Conservation (phyloP, 1,140 invertebrate genomes). For the Ridgeia piscesae region DNA sequence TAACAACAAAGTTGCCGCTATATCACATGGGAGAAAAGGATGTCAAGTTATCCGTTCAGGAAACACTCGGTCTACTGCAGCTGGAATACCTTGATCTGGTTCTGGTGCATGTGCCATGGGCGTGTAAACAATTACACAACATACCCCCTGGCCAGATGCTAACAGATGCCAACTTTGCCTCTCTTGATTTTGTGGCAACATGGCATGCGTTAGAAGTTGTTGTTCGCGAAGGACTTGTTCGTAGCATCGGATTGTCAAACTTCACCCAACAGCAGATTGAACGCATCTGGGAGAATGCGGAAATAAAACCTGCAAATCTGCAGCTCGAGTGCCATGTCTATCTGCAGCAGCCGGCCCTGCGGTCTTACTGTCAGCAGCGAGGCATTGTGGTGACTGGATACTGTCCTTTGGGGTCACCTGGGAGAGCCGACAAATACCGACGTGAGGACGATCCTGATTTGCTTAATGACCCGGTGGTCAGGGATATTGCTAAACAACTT, state of each 20-base stretch:
- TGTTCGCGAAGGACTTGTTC: conserved; percentile 68
- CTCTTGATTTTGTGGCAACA: conserved; percentile 38
- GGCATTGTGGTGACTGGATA: conserved; percentile 76
- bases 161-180: conserved; percentile 36
- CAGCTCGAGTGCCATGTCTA: conserved; percentile 86
- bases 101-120: conserved; percentile 48
- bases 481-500: conserved; percentile 70
- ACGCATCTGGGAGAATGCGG: conserved; percentile 66
- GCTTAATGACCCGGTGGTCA: conserved; percentile 69
- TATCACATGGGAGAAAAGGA: conserved; percentile 32
- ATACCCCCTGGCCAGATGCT: conserved; percentile 28
- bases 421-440: conserved; percentile 44
- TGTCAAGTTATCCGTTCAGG: conserved; percentile 32
- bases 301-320: conserved; percentile 74
- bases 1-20: conserved; percentile 45
- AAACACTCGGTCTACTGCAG: conserved; percentile 42
- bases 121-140: conserved; percentile 35
- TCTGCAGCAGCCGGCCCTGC: conserved; percentile 75
- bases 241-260: conserved; percentile 85
- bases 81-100: conserved; percentile 42
- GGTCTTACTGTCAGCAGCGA: conserved; percentile 70
- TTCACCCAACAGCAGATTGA: conserved; percentile 81
- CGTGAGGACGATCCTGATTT: conserved; percentile 30
- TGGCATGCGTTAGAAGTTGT: conserved; percentile 74
- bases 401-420: conserved; percentile 75